A percentile compares a stretch with the other conserved stretches of the same genome.
These are phyloP conservation scores for Ophioderma brevispina DNA, from an alignment of 35 echinoderm and acorn worm genomes.

Conservation along the genomic window DNA sequence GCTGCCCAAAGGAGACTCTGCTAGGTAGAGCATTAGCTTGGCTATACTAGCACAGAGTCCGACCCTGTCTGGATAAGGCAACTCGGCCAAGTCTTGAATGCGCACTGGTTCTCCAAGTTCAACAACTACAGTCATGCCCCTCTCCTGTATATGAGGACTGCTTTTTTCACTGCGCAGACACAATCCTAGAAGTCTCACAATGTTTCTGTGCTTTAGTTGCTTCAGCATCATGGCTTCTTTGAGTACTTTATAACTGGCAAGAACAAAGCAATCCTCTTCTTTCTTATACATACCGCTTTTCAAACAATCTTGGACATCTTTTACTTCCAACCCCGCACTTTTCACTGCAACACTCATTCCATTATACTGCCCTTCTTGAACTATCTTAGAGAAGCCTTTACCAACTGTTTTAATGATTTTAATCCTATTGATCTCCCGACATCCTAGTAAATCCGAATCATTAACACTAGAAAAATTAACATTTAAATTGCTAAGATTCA, in stretches of 20 bases:
- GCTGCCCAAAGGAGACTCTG: conserved; percentile 85
- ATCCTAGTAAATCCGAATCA: conserved; percentile 11
- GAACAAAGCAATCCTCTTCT: conserved; percentile 85
- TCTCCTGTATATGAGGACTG: conserved; percentile 78
- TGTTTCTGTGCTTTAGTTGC: conserved; percentile 71
- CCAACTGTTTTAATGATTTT: conserved; percentile 60
- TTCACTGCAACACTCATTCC: conserved; percentile 77
- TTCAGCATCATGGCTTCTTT: conserved; percentile 89
- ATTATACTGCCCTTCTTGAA: conserved; percentile 64
- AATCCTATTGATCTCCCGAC: conserved; percentile 75
- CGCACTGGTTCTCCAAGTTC: conserved; percentile 82
- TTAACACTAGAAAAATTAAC: neutral
- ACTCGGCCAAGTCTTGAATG: conserved; percentile 61
- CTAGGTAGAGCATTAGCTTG: conserved; percentile 66
- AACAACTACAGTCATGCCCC: conserved; percentile 84
- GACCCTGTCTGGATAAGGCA: neutral
- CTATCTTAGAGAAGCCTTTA: conserved; percentile 77
- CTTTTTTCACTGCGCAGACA: conserved; percentile 88
- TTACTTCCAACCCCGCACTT: conserved; percentile 65
- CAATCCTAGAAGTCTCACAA: conserved; percentile 74
- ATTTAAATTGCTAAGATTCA: neutral
- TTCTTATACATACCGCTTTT: conserved; percentile 70
- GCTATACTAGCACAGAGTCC: conserved; percentile 64
- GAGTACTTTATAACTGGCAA: conserved; percentile 89
- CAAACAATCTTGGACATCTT: conserved; percentile 74